phyloP scores from a whole-genome alignment of 2,797 vertebrate genomes.

The Sternarchorhynchus goeldii region DNA sequence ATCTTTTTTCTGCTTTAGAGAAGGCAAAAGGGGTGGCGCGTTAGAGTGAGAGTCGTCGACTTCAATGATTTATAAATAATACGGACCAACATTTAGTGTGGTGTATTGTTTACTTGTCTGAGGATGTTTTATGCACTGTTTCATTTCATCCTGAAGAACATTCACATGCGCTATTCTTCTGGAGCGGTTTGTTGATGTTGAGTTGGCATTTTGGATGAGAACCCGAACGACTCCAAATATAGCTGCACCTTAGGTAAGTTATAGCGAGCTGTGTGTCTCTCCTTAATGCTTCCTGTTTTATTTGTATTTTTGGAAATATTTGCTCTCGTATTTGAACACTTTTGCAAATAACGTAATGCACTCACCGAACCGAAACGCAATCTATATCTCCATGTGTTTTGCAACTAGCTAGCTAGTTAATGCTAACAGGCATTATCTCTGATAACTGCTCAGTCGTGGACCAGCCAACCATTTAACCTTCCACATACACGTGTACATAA shows the following conservation, averaged over 20 bases:
- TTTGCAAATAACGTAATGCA: background rate
- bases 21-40: background rate
- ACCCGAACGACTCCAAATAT: conserved; percentile 2
- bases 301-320: background rate
- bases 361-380: background rate
- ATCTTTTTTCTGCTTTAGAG: background rate
- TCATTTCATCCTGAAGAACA: conserved; percentile 16
- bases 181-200: conserved; percentile 71
- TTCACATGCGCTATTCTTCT: background rate
- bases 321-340: background rate
- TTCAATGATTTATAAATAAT: background rate
- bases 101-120: background rate
- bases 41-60: no score
- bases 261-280: background rate
- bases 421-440: no score
- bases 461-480: no score
- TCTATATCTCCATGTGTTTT: no score
- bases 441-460: no score
- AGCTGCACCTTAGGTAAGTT: background rate
- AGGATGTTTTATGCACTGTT: background rate
- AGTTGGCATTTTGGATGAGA: conserved; percentile 77
- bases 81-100: background rate
- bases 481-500: no score
- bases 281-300: background rate
- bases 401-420: no score